Conservation (phyloP, 2,113 vertebrate genomes). For the Pelvicachromis taeniatus region DNA sequence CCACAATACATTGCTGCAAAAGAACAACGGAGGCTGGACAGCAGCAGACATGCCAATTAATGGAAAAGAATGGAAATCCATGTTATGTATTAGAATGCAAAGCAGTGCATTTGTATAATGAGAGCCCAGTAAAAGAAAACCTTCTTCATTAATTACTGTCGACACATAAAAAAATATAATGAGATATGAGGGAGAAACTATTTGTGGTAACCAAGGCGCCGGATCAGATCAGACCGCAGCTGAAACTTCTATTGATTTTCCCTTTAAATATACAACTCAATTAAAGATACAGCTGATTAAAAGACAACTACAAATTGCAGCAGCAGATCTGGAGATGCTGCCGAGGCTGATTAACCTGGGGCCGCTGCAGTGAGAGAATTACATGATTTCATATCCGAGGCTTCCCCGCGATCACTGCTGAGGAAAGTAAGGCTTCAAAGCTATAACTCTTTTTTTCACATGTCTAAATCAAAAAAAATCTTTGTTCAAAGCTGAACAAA, state of each 20-base stretch:
- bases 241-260: constrained; percentile 74
- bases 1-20: neutral
- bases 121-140: constrained; percentile 13
- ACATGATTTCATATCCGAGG: neutral
- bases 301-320: constrained; percentile 49
- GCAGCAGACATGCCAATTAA: neutral
- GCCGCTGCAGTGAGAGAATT: neutral
- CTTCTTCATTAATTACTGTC: constrained; percentile 60
- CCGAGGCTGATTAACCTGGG: neutral
- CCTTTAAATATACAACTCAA: constrained; percentile 75
- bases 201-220: constrained; percentile 59
- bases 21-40: neutral
- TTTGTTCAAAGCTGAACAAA: neutral
- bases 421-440: neutral
- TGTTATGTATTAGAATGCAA: neutral
- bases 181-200: constrained; percentile 59
- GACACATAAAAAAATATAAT: constrained; percentile 62
- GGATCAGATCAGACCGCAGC: constrained; percentile 56
- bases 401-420: neutral
- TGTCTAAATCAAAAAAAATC: neutral
- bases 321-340: constrained; percentile 1
- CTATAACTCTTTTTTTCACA: neutral
- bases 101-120: neutral
- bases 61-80: constrained; percentile 11
- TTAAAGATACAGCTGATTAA: constrained; percentile 73